phyloP scores from a whole-genome alignment of 2,888 invertebrate genomes.

The Tenodera sinensis region DNA sequence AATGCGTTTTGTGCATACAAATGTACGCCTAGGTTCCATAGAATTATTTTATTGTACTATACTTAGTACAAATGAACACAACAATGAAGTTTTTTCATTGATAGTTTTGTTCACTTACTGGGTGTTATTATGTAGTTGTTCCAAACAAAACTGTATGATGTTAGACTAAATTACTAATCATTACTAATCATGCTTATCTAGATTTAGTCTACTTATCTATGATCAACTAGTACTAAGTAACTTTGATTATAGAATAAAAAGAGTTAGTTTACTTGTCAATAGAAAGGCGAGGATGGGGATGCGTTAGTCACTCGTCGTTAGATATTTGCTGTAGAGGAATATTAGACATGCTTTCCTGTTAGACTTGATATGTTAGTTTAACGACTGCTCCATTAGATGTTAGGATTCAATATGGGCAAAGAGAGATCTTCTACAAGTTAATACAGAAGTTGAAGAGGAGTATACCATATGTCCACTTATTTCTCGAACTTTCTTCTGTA shows the following conservation, averaged over 20 bases:
- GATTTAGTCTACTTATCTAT: neutral
- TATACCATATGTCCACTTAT: no score
- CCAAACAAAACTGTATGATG: neutral
- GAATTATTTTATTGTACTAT: no score
- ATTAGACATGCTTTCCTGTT: neutral
- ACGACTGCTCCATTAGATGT: no score
- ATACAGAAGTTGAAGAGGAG: no score
- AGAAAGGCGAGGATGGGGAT: slow-evolving; percentile 7
- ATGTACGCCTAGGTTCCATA: no score
- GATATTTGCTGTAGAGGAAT: neutral
- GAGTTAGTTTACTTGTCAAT: neutral
- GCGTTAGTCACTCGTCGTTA: neutral
- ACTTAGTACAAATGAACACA: no score
- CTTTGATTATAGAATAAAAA: neutral
- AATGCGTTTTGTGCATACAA: no score
- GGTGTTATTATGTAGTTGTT: neutral
- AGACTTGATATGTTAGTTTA: neutral
- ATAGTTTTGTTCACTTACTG: no score
- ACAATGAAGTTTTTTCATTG: no score
- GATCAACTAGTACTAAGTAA: neutral
- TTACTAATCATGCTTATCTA: neutral
- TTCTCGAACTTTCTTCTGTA: no score
- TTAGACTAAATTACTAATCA: neutral
- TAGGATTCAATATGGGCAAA: no score
- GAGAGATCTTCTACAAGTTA: no score